phyloP scores from a whole-genome alignment of 2,888 invertebrate genomes.

The Ormyrus thymus region DNA sequence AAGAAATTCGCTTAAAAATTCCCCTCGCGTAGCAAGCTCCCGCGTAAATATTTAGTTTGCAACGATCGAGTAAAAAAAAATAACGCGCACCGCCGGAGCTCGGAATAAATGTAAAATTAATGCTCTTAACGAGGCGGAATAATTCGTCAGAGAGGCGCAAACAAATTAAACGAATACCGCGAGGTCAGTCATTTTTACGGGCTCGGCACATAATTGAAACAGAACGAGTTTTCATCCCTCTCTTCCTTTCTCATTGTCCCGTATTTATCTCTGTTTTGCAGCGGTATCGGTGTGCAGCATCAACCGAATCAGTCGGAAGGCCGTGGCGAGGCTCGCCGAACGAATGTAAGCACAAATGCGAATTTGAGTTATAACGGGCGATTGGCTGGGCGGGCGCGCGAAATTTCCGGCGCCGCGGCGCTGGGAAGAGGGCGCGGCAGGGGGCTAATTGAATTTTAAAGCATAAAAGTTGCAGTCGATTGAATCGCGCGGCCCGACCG shows the following conservation, averaged over 20 bases:
- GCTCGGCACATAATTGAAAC: conserved; percentile 1
- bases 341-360: conserved; percentile 47
- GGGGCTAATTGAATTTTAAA: conserved; percentile 35
- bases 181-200: neutral
- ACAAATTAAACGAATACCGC: neutral
- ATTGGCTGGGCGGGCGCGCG: neutral
- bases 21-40: too few relatives aligned
- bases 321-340: conserved; percentile 37
- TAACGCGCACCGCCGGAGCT: too few relatives aligned
- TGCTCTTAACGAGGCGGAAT: too few relatives aligned
- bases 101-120: too few relatives aligned
- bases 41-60: too few relatives aligned
- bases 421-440: neutral
- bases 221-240: neutral
- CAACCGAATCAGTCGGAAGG: conserved; percentile 50
- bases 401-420: neutral
- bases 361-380: conserved; percentile 17
- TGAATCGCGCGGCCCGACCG: conserved; percentile 4
- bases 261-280: conserved; percentile 31
- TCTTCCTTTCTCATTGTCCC: neutral
- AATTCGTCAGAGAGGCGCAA: neutral
- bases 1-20: too few relatives aligned
- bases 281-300: conserved; percentile 52
- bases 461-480: conserved; percentile 34
- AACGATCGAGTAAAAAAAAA: too few relatives aligned